phyloP scores from a whole-genome alignment of 2,113 vertebrate genomes.

The Brachionichthys hirsutus region DNA sequence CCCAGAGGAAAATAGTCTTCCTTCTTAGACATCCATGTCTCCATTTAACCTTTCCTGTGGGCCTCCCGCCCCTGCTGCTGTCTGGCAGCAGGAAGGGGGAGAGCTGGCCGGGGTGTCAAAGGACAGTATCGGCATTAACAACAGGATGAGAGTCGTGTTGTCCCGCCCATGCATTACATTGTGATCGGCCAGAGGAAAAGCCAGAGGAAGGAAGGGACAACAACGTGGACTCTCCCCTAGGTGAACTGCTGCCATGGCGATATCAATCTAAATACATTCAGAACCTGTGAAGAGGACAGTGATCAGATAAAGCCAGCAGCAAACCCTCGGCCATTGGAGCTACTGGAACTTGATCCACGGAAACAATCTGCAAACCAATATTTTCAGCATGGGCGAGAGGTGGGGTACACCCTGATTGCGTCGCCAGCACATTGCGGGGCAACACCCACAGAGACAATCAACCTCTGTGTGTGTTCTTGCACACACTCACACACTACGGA shows the following conservation, averaged over 20 bases:
- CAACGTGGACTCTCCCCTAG: slow-evolving; percentile 17
- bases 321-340: neutral
- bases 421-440: no score
- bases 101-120: slow-evolving; percentile 17
- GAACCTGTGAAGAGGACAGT: neutral
- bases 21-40: slow-evolving; percentile 24
- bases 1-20: slow-evolving; percentile 15
- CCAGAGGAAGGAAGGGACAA: slow-evolving; percentile 44
- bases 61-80: slow-evolving; percentile 2
- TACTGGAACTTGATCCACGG: neutral
- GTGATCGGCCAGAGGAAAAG: slow-evolving; percentile 36
- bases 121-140: slow-evolving; percentile 27
- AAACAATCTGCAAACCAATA: neutral
- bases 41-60: slow-evolving; percentile 10
- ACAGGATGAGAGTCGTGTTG: slow-evolving; percentile 51
- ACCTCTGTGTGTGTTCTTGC: no score
- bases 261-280: neutral
- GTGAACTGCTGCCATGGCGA: neutral
- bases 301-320: slow-evolving; percentile 4
- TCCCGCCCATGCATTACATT: slow-evolving; percentile 31
- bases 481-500: no score
- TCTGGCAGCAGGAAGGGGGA: slow-evolving; percentile 30
- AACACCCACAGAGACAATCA: no score
- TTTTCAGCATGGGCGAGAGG: no score
- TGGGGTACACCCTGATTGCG: no score